These are phyloP conservation scores for Amazona guildingii DNA, from an alignment of 2,113 vertebrate genomes.

Conservation along the genomic window DNA sequence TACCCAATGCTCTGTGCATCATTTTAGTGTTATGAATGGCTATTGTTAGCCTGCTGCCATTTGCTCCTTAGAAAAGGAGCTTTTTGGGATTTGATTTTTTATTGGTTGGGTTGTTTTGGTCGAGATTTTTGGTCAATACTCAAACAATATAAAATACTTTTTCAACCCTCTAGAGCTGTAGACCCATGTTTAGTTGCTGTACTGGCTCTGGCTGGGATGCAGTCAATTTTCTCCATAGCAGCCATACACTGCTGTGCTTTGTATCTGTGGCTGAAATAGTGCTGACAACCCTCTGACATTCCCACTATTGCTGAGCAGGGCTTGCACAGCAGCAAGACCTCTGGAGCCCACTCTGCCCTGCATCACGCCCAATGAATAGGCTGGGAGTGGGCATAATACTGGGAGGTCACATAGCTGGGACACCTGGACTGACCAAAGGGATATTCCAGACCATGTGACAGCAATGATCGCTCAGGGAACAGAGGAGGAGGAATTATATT, in stretches of 20 bases:
- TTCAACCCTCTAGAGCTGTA: not conserved
- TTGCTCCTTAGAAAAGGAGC: not conserved
- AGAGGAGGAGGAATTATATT: not conserved
- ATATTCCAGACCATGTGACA: not conserved
- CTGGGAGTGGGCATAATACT: not conserved
- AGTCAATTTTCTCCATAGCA: not conserved
- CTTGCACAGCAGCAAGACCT: not conserved
- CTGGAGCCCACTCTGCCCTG: not conserved
- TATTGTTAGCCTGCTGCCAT: not conserved
- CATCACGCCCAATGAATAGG: not conserved
- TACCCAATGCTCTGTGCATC: not conserved
- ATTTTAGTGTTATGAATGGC: not conserved
- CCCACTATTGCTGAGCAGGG: not conserved
- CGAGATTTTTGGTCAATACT: not conserved
- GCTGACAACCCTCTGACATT: not conserved
- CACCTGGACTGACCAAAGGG: not conserved
- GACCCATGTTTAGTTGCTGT: not conserved
- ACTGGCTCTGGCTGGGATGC: not conserved
- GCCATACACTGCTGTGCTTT: not conserved
- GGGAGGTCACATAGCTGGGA: not conserved
- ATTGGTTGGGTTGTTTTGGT: not conserved
- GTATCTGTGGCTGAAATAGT: not conserved
- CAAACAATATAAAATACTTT: not conserved
- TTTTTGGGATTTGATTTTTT: fast-evolving
- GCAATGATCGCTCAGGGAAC: fast-evolving